Evolutionary conservation across 2,113 vertebrate species (phyloP).

Genomic region (Thymallus thymallus): DNA sequence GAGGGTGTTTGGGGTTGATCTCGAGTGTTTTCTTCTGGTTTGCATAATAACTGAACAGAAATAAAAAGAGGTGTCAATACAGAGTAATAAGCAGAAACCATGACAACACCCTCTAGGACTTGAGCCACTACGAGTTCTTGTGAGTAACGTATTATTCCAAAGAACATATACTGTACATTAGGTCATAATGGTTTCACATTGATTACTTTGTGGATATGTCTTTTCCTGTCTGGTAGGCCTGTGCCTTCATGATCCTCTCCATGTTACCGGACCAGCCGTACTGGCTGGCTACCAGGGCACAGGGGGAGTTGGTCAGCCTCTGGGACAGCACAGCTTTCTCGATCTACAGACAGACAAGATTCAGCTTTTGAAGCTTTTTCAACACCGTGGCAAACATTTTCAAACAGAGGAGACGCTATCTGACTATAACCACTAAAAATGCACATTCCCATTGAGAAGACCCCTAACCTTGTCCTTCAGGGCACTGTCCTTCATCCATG

Average conservation of each 20-base stretch:
- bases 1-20: conserved; percentile 94
- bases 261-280: conserved; percentile 99
- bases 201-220: conserved; percentile 95
- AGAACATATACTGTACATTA: background rate
- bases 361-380: background rate
- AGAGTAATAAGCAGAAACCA: background rate
- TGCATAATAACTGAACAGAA: conserved; percentile 84
- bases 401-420: background rate
- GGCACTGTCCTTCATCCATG: conserved; percentile 95
- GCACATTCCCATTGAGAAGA: background rate
- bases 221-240: conserved; percentile 97
- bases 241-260: conserved; percentile 99
- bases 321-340: conserved; percentile 95
- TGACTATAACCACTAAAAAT: background rate
- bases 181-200: background rate
- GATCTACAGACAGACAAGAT: conserved; percentile 70
- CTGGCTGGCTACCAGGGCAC: conserved; percentile 95
- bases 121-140: background rate
- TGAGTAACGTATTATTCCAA: background rate
- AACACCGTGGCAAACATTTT: background rate
- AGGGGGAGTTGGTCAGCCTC: conserved; percentile 90
- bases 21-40: conserved; percentile 98
- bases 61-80: background rate
- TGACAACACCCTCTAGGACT: background rate
- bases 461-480: conserved; percentile 89